Conservation (phyloP, 1,140 invertebrate species). For the Drosophila trapezifrons region DNA sequence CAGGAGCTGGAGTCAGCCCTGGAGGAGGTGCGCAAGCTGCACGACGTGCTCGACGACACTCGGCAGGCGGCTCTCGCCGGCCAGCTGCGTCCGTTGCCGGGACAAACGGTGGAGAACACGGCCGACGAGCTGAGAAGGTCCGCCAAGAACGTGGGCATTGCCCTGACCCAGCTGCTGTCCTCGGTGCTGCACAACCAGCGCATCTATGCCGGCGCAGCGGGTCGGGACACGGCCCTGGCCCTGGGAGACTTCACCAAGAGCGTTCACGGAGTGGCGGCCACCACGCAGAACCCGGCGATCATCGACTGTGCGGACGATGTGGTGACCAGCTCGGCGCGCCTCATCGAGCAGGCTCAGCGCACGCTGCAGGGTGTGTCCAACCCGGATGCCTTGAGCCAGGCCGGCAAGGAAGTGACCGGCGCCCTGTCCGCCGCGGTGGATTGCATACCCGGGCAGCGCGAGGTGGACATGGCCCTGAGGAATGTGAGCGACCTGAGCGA, state of each 20-base stretch:
- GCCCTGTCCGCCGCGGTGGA: slow-evolving; percentile 87
- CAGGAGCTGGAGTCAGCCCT: slow-evolving; percentile 93
- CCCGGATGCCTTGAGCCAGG: slow-evolving; percentile 86
- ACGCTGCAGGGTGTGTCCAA: slow-evolving; percentile 87
- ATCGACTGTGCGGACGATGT: slow-evolving; percentile 92
- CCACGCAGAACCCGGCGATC: slow-evolving; percentile 81
- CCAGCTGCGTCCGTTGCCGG: slow-evolving; percentile 92
- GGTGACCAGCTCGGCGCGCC: slow-evolving; percentile 89
- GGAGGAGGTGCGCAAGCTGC: slow-evolving; percentile 91
- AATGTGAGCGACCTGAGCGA: slow-evolving; percentile 91
- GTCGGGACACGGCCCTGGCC: slow-evolving; percentile 91
- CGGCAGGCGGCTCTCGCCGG: slow-evolving; percentile 89
- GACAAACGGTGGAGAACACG: slow-evolving; percentile 92
- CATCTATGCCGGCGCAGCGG: slow-evolving; percentile 92
- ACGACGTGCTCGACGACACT: slow-evolving; percentile 93
- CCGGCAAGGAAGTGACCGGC: slow-evolving; percentile 85
- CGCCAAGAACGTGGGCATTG: slow-evolving; percentile 87
- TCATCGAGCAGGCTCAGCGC: slow-evolving; percentile 91
- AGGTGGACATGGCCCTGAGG: slow-evolving; percentile 94
- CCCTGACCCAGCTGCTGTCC: slow-evolving; percentile 92
- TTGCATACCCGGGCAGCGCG: slow-evolving; percentile 94
- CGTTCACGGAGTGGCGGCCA: slow-evolving; percentile 89
- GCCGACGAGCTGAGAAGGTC: slow-evolving; percentile 89
- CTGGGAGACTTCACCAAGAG: slow-evolving; percentile 89
- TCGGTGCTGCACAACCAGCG: slow-evolving; percentile 94